These are phyloP conservation scores for Clostera curtula DNA, from an alignment of 2,888 invertebrate species.

Conservation along the genomic window DNA sequence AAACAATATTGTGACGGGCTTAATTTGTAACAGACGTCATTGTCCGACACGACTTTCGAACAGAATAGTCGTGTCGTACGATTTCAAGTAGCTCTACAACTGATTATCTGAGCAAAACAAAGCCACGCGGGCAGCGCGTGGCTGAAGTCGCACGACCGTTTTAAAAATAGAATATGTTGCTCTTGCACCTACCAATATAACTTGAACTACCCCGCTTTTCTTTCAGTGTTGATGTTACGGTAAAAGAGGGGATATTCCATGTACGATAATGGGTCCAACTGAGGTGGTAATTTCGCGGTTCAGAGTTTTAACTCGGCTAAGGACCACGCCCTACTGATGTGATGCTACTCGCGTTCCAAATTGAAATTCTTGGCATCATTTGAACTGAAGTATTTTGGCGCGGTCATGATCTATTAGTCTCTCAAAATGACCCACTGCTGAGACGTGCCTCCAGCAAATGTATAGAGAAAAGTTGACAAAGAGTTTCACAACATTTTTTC, in stretches of 20 bases:
- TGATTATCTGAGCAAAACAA: constrained; percentile 60
- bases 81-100: no score
- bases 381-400: constrained; percentile 11
- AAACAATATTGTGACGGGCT: no score
- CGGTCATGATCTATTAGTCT: constrained; percentile 2
- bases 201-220: constrained; percentile 25
- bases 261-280: constrained; percentile 9
- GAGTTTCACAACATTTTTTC: no score
- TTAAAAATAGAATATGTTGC: constrained; percentile 56
- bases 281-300: constrained; percentile 5
- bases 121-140: constrained; percentile 62
- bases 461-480: no score
- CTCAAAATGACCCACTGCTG: no score
- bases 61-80: no score
- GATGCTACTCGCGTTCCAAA: constrained; percentile 30
- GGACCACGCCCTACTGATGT: constrained; percentile 56
- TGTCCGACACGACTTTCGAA: no score
- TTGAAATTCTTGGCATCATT: constrained; percentile 43
- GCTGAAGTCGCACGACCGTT: constrained; percentile 37
- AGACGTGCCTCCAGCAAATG: no score
- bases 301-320: constrained; percentile 8
- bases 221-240: constrained; percentile 5
- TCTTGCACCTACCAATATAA: constrained; percentile 27
- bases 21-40: no score
- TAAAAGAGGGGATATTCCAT: constrained; percentile 4